Evolutionary conservation across 2,113 vertebrate species (phyloP), one percentile per base, ranked within the genome.

Genomic region (Ramphastos sulfuratus): DNA sequence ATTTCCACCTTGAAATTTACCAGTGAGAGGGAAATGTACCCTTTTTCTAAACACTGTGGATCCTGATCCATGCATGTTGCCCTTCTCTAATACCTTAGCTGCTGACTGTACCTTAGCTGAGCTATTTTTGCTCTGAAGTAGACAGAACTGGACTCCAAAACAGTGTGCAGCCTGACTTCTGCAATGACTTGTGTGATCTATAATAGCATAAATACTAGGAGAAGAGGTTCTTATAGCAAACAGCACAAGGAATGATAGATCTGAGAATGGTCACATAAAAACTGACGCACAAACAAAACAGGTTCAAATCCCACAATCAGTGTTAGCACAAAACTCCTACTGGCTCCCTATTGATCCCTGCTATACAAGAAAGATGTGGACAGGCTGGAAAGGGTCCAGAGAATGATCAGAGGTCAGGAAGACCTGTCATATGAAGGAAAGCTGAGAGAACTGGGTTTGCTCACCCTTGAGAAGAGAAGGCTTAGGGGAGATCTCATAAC

Each of bases 211-310:
- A 83, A 81, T 31, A 73, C 46, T 14, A 10, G 5, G 4, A 85
- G 56, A 42, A 89, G 24, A 58, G 23, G 11, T 31, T 16, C 15
- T 61, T 6, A 24, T 0, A 63, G 52, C 30, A 89, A 92, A 59
- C 3, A 14, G 10, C 1, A 2, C 17, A 69, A 71, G 18, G 67
- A 27, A 15, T 3, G 2, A 56, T 74, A 0, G 0, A 30, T 70
- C 71, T 52, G 64, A 91, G 33, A 89, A 85, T 2, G 8, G 66
- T 27, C 42, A 64, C 69, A 76, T 67, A 54, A 77, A 87, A 74
- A 35, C 11, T 74, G 31, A 66, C 14, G 60, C 4, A 42, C 8
- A 54, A 42, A 63, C 3, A 7, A 39, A 39, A 28, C 27, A 56
- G 6, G 42, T 67, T 63, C 56, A 89, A 89, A 82, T 35, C 33